These are phyloP conservation scores for Bemisia tabaci DNA, from an alignment of 1,140 invertebrate genomes.

Conservation along the genomic window DNA sequence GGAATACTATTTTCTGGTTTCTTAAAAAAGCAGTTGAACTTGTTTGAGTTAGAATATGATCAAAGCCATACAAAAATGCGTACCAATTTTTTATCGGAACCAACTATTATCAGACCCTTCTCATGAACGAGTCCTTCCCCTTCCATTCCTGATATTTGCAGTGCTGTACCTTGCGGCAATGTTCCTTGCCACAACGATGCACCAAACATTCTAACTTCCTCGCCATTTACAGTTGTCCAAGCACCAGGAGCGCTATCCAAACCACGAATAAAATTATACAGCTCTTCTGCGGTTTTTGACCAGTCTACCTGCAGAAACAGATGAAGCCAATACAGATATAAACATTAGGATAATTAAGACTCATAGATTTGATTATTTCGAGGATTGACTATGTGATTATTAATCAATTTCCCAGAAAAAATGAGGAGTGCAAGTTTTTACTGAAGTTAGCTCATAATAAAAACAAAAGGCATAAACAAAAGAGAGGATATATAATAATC, in stretches of 20 bases:
- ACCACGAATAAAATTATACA: conserved; percentile 90
- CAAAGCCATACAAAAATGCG: too few species aligned
- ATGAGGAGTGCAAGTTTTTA: neutral
- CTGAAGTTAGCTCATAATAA: too few species aligned
- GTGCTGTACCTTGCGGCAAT: conserved; percentile 40
- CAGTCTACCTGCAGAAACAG: conserved; percentile 54
- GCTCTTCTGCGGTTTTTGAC: conserved; percentile 43
- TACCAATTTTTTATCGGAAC: conserved; percentile 45
- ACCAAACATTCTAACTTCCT: conserved; percentile 63
- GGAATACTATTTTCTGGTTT: too few species aligned
- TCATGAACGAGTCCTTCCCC: conserved; percentile 56
- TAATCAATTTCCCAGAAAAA: neutral
- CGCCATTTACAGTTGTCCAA: conserved; percentile 48
- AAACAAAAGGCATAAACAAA: too few species aligned
- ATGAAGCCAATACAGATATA: too few species aligned
- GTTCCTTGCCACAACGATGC: conserved; percentile 54
- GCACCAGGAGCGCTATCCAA: conserved; percentile 88
- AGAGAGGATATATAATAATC: too few species aligned
- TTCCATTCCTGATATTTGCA: conserved; percentile 46
- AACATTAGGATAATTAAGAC: too few species aligned
- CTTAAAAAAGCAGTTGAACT: too few species aligned
- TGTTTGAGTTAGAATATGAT: too few species aligned
- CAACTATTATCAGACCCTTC: conserved; percentile 63
- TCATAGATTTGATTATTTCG: too few species aligned
- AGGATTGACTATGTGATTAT: too few species aligned